A percentile compares a stretch with the other conserved stretches of the same genome.
These are phyloP conservation scores for Hypolimnas misippus DNA, from an alignment of 2,888 invertebrate species.

Conservation along the genomic window DNA sequence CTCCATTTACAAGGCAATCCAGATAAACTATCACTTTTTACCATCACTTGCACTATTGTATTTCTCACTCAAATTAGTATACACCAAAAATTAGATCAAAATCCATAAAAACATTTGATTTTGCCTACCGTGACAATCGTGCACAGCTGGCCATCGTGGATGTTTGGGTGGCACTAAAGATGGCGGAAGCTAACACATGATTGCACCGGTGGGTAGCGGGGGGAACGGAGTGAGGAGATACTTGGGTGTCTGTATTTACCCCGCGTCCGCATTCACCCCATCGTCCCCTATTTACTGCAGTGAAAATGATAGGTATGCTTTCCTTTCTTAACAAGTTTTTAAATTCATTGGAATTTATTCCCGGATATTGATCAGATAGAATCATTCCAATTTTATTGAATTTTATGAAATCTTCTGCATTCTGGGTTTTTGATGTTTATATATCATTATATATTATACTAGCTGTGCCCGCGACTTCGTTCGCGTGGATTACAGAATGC, in stretches of 20 bases:
- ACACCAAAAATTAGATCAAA: not conserved
- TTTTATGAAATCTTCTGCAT: too few relatives aligned
- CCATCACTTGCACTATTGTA: not conserved
- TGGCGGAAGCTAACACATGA: conserved; percentile 1
- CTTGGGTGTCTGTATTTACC: conserved; percentile 22
- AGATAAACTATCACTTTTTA: conserved; percentile 1
- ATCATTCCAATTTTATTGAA: too few relatives aligned
- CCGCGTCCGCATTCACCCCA: conserved; percentile 27
- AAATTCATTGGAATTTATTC: too few relatives aligned
- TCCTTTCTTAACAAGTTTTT: too few relatives aligned
- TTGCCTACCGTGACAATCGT: conserved; percentile 1
- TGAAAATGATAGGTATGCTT: too few relatives aligned
- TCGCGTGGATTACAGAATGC: too few relatives aligned
- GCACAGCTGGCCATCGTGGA: not conserved
- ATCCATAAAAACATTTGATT: conserved; percentile 1
- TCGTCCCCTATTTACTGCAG: too few relatives aligned
- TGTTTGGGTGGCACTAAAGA: not conserved
- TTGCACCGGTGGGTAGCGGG: conserved; percentile 1
- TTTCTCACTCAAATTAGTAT: conserved; percentile 1
- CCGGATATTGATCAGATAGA: too few relatives aligned
- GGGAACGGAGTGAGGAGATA: not conserved
- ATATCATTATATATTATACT: too few relatives aligned
- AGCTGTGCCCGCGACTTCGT: too few relatives aligned
- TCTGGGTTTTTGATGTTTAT: too few relatives aligned
- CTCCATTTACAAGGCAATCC: conserved; percentile 1